These are phyloP conservation scores for Lithophane ornitopus DNA, from an alignment of 2,888 invertebrate species.

Conservation along the genomic window DNA sequence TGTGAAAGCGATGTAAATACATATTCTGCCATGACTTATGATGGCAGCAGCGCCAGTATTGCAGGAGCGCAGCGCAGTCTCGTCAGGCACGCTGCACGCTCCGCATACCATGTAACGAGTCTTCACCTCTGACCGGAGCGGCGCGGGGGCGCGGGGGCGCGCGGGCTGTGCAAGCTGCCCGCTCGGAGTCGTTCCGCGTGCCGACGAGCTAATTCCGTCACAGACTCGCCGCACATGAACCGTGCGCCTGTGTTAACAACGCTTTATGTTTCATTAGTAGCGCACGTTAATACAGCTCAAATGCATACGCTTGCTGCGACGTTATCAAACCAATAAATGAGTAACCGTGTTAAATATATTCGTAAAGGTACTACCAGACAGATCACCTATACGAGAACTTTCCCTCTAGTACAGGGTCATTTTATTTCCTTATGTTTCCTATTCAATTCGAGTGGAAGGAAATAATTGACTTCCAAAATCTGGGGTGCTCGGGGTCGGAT, in stretches of 20 bases:
- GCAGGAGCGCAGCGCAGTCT: neutral
- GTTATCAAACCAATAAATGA: constrained; percentile 30
- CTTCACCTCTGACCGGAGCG: neutral
- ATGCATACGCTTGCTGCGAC: neutral
- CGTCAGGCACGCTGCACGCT: neutral
- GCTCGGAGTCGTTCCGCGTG: constrained; percentile 34
- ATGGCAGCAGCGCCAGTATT: neutral
- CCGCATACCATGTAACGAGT: neutral
- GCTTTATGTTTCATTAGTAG: constrained; percentile 25
- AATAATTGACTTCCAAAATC: neutral
- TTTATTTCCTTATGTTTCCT: neutral
- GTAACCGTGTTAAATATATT: constrained; percentile 9
- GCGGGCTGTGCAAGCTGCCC: neutral
- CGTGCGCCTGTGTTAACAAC: neutral
- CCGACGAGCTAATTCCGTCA: constrained; percentile 36
- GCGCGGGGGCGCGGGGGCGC: neutral
- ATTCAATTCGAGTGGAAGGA: neutral
- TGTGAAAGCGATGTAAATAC: neutral
- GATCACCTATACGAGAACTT: neutral
- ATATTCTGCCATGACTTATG: neutral
- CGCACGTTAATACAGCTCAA: neutral
- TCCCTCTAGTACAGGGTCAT: neutral
- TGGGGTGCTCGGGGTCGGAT: too few species aligned
- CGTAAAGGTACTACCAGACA: constrained; percentile 1
- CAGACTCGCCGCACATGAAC: neutral